phyloP scores from a whole-genome alignment of 2,797 vertebrate species.

The Diglossa cyanea region DNA sequence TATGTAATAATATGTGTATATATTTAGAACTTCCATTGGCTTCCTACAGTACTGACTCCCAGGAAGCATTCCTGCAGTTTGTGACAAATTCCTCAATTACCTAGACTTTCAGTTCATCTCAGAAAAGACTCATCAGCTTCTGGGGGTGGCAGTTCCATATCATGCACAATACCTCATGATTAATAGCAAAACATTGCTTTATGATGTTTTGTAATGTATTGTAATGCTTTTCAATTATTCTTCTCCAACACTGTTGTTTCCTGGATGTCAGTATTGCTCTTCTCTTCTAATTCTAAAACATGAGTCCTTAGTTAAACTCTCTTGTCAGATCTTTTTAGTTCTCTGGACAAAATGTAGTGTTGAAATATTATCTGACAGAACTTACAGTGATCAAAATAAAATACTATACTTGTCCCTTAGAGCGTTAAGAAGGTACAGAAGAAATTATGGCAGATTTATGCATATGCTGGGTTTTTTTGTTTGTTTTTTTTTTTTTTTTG shows the following conservation, averaged over 20 bases:
- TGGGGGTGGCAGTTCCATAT: neutral
- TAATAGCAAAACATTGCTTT: neutral
- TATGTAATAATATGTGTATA: neutral
- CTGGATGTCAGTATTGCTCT: neutral
- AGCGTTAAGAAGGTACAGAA: neutral
- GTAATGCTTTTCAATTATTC: neutral
- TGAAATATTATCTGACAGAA: neutral
- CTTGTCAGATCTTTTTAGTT: neutral
- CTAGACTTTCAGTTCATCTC: neutral
- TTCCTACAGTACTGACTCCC: neutral
- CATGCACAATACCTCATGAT: neutral
- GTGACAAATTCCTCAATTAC: neutral
- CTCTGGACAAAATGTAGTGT: neutral
- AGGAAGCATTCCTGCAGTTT: neutral
- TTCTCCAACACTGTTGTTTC: neutral
- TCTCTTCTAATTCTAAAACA: neutral
- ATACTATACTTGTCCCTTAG: neutral
- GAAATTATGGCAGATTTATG: neutral
- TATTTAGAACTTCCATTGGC: neutral
- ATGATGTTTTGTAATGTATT: neutral
- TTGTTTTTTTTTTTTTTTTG: neutral
- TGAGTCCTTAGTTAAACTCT: neutral
- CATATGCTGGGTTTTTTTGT: accelerated
- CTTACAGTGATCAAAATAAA: neutral
- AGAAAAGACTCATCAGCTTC: neutral